Evolutionary conservation across 2,797 vertebrate genomes (phyloP).

Genomic region (Rhadinocentrus ornatus): DNA sequence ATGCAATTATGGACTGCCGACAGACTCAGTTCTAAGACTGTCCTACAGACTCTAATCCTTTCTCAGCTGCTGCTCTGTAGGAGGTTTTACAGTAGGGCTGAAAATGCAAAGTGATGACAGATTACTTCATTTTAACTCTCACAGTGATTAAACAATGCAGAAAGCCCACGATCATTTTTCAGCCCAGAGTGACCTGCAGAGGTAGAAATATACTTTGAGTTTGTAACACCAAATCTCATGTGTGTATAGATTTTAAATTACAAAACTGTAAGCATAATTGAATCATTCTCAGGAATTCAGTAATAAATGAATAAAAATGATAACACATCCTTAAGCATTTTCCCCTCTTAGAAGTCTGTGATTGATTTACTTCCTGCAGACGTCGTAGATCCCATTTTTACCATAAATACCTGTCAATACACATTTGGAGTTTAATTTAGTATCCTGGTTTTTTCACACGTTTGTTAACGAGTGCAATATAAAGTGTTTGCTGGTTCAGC

Average conservation of each 20-base stretch:
- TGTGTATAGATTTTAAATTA: slow-evolving; percentile 8
- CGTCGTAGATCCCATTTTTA: slow-evolving; percentile 17
- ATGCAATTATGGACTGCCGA: slow-evolving; percentile 35
- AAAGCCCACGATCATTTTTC: slow-evolving; percentile 31
- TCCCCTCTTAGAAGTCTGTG: slow-evolving; percentile 10
- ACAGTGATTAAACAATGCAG: slow-evolving; percentile 35
- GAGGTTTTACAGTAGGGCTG: slow-evolving; percentile 26
- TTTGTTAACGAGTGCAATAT: slow-evolving; percentile 24
- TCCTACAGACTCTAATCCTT: slow-evolving; percentile 34
- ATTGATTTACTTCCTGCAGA: slow-evolving; percentile 47
- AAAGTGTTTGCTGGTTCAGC: slow-evolving; percentile 17
- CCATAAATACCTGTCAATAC: slow-evolving; percentile 38
- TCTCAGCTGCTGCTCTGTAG: slow-evolving; percentile 29
- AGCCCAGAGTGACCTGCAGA: slow-evolving; percentile 43
- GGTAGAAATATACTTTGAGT: slow-evolving; percentile 30
- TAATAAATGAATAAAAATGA: slow-evolving; percentile 16
- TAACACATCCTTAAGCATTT: not conserved
- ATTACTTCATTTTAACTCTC: slow-evolving; percentile 21
- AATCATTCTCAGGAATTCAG: slow-evolving; percentile 1
- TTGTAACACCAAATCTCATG: slow-evolving; percentile 6
- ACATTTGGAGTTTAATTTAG: slow-evolving; percentile 35
- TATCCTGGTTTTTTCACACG: slow-evolving; percentile 22
- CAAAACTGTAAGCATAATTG: not conserved
- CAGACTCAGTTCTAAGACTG: slow-evolving; percentile 29
- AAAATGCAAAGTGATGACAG: slow-evolving; percentile 42